phyloP scores from a whole-genome alignment of 1,140 invertebrate genomes.

The Procambarus clarkii region DNA sequence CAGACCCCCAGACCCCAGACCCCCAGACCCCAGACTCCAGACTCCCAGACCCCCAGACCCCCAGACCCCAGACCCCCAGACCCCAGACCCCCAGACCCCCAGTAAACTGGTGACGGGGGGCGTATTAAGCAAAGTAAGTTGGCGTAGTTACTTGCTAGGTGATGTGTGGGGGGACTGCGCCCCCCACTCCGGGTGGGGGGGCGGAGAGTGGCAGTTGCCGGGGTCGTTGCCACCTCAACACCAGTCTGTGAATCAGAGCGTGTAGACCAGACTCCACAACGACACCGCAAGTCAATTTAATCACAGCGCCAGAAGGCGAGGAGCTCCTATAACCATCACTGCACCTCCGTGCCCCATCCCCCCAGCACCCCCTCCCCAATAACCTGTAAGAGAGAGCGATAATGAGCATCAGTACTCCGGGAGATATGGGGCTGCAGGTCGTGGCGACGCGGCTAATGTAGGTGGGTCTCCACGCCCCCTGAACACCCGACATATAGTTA shows the following conservation, averaged over 20 bases:
- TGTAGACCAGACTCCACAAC: background rate
- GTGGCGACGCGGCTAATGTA: background rate
- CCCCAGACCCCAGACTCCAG: no score
- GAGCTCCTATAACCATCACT: background rate
- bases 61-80: no score
- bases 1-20: no score
- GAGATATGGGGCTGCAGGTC: slow-evolving; percentile 16
- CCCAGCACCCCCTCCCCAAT: background rate
- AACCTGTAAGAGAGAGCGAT: slow-evolving; percentile 36
- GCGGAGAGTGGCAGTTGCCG: no score
- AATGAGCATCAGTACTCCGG: slow-evolving; percentile 42
- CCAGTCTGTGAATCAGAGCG: background rate
- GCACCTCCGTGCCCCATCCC: background rate
- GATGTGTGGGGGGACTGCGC: background rate
- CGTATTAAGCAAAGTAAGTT: background rate
- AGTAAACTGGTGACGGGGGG: no score
- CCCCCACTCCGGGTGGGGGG: no score
- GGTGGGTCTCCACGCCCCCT: slow-evolving; percentile 10
- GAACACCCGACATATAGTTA: slow-evolving; percentile 45
- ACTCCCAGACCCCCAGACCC: no score
- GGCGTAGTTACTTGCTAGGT: background rate
- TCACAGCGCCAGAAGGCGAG: background rate
- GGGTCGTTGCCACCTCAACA: no score
- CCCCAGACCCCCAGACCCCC: no score
- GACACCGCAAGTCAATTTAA: slow-evolving; percentile 5